These are phyloP conservation scores for Epizoanthus stellaris DNA, from an alignment of 92 coral and sea anemone genomes.

Conservation along the genomic window DNA sequence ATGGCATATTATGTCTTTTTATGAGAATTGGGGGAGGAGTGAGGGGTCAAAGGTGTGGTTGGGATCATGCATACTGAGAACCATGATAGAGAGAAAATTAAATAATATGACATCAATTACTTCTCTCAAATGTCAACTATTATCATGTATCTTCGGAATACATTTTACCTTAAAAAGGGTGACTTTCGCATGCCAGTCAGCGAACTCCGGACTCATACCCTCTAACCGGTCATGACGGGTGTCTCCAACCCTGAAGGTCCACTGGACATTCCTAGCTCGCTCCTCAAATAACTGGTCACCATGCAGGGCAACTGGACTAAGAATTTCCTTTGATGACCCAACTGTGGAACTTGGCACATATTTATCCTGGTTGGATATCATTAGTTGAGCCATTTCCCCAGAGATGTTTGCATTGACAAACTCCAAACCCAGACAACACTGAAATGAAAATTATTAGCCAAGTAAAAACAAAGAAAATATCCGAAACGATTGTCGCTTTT, in stretches of 20 bases:
- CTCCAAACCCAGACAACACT: slow-evolving; percentile 63
- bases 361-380: slow-evolving; percentile 44
- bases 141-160: no score
- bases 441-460: no score
- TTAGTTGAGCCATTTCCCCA: slow-evolving; percentile 57
- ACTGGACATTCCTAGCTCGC: slow-evolving; percentile 51
- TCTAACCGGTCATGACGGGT: slow-evolving; percentile 36
- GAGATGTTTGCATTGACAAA: slow-evolving; percentile 55
- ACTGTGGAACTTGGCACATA: no score
- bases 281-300: slow-evolving; percentile 64
- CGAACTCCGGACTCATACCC: slow-evolving; percentile 45
- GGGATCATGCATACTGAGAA: no score
- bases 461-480: no score
- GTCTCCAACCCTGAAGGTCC: slow-evolving; percentile 48
- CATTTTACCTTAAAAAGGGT: slow-evolving; percentile 56
- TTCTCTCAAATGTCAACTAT: no score
- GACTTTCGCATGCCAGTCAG: slow-evolving; percentile 65
- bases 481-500: no score
- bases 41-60: no score
- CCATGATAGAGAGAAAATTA: no score
- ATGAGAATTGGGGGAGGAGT: no score
- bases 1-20: no score
- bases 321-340: slow-evolving; percentile 17
- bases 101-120: no score
- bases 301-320: slow-evolving; percentile 55